Evolutionary conservation across 2,797 vertebrate genomes (phyloP), one percentile per base, ranked within the genome.

Genomic region (Typhlichthys subterraneus): DNA sequence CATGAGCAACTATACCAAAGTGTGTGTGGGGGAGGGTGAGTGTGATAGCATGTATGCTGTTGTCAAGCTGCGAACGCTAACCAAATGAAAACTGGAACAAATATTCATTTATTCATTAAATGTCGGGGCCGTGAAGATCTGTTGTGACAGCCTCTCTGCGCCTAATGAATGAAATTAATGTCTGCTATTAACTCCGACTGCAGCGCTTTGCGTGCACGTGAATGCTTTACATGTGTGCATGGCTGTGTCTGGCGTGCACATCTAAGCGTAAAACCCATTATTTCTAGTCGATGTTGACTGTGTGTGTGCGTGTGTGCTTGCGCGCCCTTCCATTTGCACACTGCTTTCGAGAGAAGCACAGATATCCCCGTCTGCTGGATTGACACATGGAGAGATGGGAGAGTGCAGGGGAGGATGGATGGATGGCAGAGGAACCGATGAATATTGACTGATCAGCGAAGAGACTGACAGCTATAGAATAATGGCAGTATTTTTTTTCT

Each of bases 61-160:
- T 63, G 65, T 81, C 82, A 73, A 71, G 69, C 84, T 72, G 55
- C 72, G 67, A 63, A 65, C 31, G 38, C 63, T 65, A 76, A 76
- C 56, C 59, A 45, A 82, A 75, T 69, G 61, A 86, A 89, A 87
- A 81, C 84, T 51, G 68, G 59, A 89, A 88, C 88, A 92, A 92
- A 92, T 92, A 92, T 92, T 92, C 83, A 93, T 93, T 91, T 93
- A 93, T 92, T 93, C 92, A 93, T 93, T 92, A 92, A 92, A 92
- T 82, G 82, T 69, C 63, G 72, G 64, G 72, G 75, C 80, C 76
- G 70, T 79, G 82, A 84, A 85, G 82, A 88, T 90, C 63, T 87
- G 85, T 87, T 87, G 75, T 84, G 88, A 90, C 89, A 90, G 75
- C 74, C 76, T 75, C 81, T 89, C 83, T 80, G 80, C 86, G 78